phyloP scores from a whole-genome alignment of 2,888 invertebrate species.

The Thera britannica region DNA sequence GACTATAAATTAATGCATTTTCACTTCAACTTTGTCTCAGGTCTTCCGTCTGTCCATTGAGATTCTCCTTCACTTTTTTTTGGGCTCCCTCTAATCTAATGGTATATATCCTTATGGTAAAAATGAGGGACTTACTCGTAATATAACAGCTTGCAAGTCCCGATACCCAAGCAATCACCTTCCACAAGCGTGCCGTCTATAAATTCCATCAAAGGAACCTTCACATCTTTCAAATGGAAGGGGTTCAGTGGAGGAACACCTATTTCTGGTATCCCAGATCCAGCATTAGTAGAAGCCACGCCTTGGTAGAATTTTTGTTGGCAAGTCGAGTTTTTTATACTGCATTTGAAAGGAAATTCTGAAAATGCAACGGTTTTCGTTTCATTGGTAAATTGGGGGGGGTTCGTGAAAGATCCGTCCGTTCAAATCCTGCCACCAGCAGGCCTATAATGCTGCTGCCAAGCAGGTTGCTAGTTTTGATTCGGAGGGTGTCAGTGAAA shows the following conservation, averaged over 20 bases:
- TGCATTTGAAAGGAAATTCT: constrained; percentile 24
- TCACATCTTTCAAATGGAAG: constrained; percentile 13
- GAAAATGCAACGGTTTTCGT: background rate
- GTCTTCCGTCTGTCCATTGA: no score
- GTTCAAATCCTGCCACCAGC: no score
- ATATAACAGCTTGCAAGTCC: constrained; percentile 27
- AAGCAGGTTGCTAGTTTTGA: no score
- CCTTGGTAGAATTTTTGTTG: constrained; percentile 21
- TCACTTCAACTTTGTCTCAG: no score
- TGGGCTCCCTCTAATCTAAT: no score
- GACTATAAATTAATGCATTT: no score
- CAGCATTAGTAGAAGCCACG: background rate
- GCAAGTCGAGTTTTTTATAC: constrained; percentile 27
- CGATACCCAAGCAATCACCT: constrained; percentile 32
- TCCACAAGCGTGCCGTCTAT: constrained; percentile 17
- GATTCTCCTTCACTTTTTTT: no score
- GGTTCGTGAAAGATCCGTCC: no score
- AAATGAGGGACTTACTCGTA: constrained; percentile 28
- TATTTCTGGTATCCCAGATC: constrained; percentile 17
- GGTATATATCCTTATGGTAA: no score
- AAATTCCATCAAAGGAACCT: constrained; percentile 19
- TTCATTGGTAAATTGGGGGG: no score
- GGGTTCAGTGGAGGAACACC: constrained; percentile 32
- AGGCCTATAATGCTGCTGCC: no score
- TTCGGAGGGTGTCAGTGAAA: no score